Evolutionary conservation across 2,113 vertebrate species (phyloP).

Genomic region (Neogobius melanostomus): DNA sequence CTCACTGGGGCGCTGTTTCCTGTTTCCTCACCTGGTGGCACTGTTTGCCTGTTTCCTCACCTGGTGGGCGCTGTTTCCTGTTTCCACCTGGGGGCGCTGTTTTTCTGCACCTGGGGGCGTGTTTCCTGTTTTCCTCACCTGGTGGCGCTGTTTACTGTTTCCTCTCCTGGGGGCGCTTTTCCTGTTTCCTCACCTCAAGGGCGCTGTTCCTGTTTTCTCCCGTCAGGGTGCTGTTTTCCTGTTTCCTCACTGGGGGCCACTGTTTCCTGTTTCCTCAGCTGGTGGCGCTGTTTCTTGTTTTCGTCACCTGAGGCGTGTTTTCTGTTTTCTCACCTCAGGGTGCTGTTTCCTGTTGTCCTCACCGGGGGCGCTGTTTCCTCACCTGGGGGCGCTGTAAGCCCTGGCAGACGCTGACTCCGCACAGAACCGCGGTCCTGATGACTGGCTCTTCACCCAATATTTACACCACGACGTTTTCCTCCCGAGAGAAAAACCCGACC

Average conservation of each 20-base stretch:
- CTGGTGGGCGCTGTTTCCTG: constrained; percentile 37
- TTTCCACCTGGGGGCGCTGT: too few species aligned
- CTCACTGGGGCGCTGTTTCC: too few species aligned
- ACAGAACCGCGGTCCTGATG: constrained; percentile 90
- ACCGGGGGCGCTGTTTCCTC: constrained; percentile 89
- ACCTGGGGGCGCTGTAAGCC: constrained; percentile 90
- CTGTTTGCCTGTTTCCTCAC: too few species aligned
- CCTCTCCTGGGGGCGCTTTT: constrained; percentile 80
- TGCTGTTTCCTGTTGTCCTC: constrained; percentile 44
- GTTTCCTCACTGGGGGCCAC: too few species aligned
- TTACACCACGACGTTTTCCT: constrained; percentile 92
- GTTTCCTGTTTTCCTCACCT: too few species aligned
- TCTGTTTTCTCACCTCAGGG: constrained; percentile 78
- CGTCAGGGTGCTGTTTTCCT: too few species aligned
- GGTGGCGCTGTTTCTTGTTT: too few species aligned
- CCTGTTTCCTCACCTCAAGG: too few species aligned
- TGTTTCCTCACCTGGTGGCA: constrained; percentile 36
- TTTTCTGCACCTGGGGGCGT: too few species aligned
- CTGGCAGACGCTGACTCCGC: constrained; percentile 90
- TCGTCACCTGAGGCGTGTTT: constrained; percentile 78
- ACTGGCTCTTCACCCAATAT: constrained; percentile 85
- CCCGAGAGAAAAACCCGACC: constrained; percentile 93
- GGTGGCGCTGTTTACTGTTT: too few species aligned
- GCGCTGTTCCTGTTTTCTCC: too few species aligned
- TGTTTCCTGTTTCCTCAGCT: too few species aligned